Evolutionary conservation across 2,113 vertebrate species (phyloP).

Genomic region (Jaculus jaculus): DNA sequence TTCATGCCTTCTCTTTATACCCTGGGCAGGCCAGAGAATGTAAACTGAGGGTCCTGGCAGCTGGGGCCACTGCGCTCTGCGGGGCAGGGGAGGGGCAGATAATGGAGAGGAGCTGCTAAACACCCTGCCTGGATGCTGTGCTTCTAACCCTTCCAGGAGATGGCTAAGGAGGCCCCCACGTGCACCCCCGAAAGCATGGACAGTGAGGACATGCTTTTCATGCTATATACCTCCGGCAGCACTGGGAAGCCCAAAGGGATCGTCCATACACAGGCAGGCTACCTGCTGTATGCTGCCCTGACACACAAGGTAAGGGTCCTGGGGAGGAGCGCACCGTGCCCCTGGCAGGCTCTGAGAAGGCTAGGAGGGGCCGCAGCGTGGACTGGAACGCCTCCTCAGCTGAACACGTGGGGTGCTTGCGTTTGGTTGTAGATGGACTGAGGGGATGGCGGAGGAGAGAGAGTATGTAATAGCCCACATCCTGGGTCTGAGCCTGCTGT

Average conservation of each 20-base stretch:
- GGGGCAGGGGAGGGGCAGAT: neutral
- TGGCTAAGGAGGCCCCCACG: conserved; percentile 85
- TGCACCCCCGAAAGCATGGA: conserved; percentile 91
- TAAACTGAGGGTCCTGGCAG: neutral
- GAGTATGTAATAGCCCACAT: neutral
- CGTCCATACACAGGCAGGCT: conserved; percentile 94
- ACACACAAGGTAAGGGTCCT: conserved; percentile 90
- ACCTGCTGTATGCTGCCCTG: conserved; percentile 90
- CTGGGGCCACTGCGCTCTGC: neutral
- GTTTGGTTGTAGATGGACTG: rapidly evolving
- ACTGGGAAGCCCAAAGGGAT: conserved; percentile 94
- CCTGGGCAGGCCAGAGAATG: neutral
- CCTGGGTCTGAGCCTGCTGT: neutral
- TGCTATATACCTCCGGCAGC: conserved; percentile 94
- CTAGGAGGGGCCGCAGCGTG: neutral
- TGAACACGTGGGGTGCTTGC: rapidly evolving
- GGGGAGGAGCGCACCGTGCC: neutral
- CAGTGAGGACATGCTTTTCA: conserved; percentile 93
- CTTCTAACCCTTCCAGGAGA: conserved; percentile 84
- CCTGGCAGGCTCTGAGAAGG: neutral
- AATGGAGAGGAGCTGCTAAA: neutral
- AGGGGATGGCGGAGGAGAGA: neutral
- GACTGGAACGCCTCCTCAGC: neutral
- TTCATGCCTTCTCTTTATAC: neutral
- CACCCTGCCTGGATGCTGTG: neutral